A percentile compares a stretch with the other conserved stretches of the same genome.
phyloP scores from a whole-genome alignment of 1,140 invertebrate species.

The Atta texana region DNA sequence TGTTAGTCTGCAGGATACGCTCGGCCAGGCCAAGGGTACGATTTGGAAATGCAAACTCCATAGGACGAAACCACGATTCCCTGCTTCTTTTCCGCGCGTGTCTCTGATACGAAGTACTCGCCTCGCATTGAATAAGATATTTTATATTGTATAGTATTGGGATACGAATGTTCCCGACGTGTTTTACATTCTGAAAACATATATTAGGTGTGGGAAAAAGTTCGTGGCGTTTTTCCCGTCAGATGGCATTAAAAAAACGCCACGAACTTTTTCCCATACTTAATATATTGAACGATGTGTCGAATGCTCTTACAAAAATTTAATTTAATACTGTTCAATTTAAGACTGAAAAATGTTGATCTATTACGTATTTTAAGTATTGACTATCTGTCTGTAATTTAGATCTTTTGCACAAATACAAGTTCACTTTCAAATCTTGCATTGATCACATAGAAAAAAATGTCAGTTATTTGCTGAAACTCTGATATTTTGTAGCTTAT shows the following conservation, averaged over 20 bases:
- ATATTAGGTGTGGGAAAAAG: background rate
- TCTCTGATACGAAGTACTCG: constrained; percentile 59
- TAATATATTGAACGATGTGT: background rate
- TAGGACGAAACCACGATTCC: background rate
- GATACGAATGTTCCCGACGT: constrained; percentile 40
- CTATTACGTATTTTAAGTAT: too few relatives aligned
- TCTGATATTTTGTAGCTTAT: too few relatives aligned
- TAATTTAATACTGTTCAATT: too few relatives aligned
- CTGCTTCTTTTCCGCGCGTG: constrained; percentile 20
- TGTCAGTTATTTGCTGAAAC: too few relatives aligned
- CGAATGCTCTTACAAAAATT: background rate
- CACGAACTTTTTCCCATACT: too few relatives aligned
- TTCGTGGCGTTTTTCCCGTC: too few relatives aligned
- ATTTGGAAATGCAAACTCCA: constrained; percentile 54
- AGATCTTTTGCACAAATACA: too few relatives aligned
- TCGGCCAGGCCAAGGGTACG: constrained; percentile 20
- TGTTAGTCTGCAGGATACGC: constrained; percentile 11
- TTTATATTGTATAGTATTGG: constrained; percentile 16
- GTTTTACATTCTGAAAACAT: background rate
- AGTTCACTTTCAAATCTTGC: too few relatives aligned
- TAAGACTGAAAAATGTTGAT: too few relatives aligned
- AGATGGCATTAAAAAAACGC: too few relatives aligned
- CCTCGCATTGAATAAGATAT: constrained; percentile 43
- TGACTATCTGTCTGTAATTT: too few relatives aligned
- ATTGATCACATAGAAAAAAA: too few relatives aligned